These are phyloP conservation scores for rat (Rattus norvegicus) DNA, from an alignment of 2,113 vertebrate species.

Conservation along the genomic window GRCr8 NC_086019.1:189262501-189263000, in stretches of 20 bases:
- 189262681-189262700: neutral
- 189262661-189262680: neutral
- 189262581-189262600: neutral
- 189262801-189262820: too few relatives aligned
- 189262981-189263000: neutral
- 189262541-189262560: too few relatives aligned
- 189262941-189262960: too few relatives aligned
- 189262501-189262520: neutral
- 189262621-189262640: neutral
- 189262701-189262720: neutral
- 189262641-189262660: neutral
- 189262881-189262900: neutral
- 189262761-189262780: too few relatives aligned
- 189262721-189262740: neutral
- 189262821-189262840: neutral
- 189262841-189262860: slow-evolving; percentile 56
- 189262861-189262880: neutral
- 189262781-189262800: too few relatives aligned
- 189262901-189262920: neutral
- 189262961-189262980: neutral
- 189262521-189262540: neutral
- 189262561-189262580: neutral
- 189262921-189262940: neutral
- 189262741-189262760: neutral
- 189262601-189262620: too few relatives aligned